Evolutionary conservation across 2,113 vertebrate species (phyloP).

Genomic region (Pantherophis guttatus): DNA sequence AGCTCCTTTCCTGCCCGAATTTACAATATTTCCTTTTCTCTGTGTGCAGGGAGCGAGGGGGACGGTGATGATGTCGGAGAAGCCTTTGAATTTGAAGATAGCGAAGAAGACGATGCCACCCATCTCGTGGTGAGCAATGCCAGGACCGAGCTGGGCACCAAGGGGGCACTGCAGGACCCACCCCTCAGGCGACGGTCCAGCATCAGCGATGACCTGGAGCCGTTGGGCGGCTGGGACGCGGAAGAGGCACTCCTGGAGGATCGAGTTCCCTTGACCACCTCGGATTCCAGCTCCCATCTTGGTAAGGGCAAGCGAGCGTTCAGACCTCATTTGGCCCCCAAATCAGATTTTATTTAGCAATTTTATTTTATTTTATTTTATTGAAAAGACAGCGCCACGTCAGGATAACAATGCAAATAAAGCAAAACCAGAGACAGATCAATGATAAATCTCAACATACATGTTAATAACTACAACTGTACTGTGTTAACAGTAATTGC

Average conservation of each 20-base stretch:
- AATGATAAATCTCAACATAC: no score
- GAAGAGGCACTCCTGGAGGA: not conserved
- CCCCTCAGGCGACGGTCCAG: constrained; percentile 14
- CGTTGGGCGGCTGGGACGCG: not conserved
- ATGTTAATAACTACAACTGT: no score
- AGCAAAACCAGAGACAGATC: no score
- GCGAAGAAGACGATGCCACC: constrained; percentile 36
- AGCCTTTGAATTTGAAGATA: constrained; percentile 58
- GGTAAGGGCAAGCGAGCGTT: not conserved
- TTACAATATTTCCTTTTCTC: no score
- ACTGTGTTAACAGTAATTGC: no score
- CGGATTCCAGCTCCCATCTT: not conserved
- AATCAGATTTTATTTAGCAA: not conserved
- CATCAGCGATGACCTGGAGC: fast-evolving
- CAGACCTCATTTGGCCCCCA: fast-evolving
- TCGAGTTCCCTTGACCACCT: not conserved
- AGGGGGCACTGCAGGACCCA: not conserved
- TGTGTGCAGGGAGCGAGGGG: not conserved
- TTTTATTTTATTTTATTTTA: no score
- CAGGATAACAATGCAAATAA: no score
- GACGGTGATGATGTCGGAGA: constrained; percentile 31
- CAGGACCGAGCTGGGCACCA: fast-evolving
- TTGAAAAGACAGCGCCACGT: no score
- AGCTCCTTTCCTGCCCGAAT: not conserved
- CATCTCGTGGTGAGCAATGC: constrained; percentile 22